Percentiles rank a stretch among this genome's conserved stretches.
Evolutionary conservation across 2,888 invertebrate genomes (phyloP).

Genomic region (Pollenia amentaria): DNA sequence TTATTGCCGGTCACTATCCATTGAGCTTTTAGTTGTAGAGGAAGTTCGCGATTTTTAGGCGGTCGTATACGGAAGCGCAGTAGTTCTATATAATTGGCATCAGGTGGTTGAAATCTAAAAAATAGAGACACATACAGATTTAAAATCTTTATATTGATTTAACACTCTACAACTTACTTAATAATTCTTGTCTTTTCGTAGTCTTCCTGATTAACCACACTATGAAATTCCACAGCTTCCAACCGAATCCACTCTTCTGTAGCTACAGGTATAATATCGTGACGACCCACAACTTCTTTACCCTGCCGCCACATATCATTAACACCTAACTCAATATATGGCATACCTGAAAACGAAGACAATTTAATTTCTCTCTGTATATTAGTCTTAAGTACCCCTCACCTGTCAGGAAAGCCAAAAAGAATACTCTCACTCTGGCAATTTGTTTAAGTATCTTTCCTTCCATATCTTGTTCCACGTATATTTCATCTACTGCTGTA

Average conservation of each 20-base stretch:
- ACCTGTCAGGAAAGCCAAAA: slow-evolving; percentile 97
- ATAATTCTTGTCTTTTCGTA: slow-evolving; percentile 94
- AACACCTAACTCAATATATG: slow-evolving; percentile 97
- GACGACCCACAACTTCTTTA: slow-evolving; percentile 99
- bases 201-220: slow-evolving; percentile 95
- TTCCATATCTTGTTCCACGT: slow-evolving; percentile 94
- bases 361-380: not conserved
- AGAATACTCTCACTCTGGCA: slow-evolving; percentile 97
- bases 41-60: slow-evolving; percentile 97
- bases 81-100: slow-evolving; percentile 98
- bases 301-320: slow-evolving; percentile 99
- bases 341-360: slow-evolving; percentile 89
- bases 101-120: slow-evolving; percentile 95
- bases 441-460: slow-evolving; percentile 95
- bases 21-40: slow-evolving; percentile 95
- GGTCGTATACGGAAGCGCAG: slow-evolving; percentile 97
- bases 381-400: slow-evolving; percentile 70
- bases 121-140: not conserved
- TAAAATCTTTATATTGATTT: not conserved
- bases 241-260: slow-evolving; percentile 99
- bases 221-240: slow-evolving; percentile 97
- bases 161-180: slow-evolving; percentile 86
- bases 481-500: slow-evolving; percentile 96
- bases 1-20: slow-evolving; percentile 95
- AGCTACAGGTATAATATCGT: slow-evolving; percentile 99